Base-by-base conservation (phyloP, 1,140 invertebrate genomes). In the Bacillus rossius region DNA sequence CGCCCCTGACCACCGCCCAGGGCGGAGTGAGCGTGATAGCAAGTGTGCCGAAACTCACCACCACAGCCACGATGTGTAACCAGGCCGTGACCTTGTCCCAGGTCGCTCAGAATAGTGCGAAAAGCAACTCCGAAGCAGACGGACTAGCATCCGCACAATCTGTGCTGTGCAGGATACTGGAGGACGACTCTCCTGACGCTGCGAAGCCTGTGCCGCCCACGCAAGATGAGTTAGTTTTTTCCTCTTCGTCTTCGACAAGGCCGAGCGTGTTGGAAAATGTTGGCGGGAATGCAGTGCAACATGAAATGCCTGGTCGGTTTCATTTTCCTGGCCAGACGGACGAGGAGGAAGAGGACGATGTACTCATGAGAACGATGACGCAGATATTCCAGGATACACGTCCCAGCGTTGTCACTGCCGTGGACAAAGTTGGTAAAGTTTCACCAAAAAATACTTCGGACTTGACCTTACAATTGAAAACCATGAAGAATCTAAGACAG, bases 11-110 rank as follows among this genome's bases (percentile, higher is more conserved):
- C 23, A 48, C 51, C 13, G 43, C 37, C 2, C 54, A 52, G 7
- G 26, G 51, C n/a, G 48, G 51, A 17, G 38, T 55, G n/a, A 55
- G 53, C 45, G 53, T 55, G 19, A 57, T 61, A 58, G 49, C 57
- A 40, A 60, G 57, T 37, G 45, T 23, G 10, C 19, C 55, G 22
- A 40, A 42, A 57, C 54, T 25, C 13, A 34, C n/a, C n/a, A 2
- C 22, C 26, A 22, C 47, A 16, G 56, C 59, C 45, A 59, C n/a
- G 41, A 25, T 16, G 10, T 20, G 45, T 19, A 48, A 4, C 16
- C 45, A 48, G 45, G 20, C 45, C 14, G 14, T 34, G 10, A 34
- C 29, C 4, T 4, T 34, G 29, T 10, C 29, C 10, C 29, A 34
- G 4, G 4, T 34, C 29, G 4, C 29, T 4, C 29, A 34, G 4